Evolutionary conservation across 1,140 invertebrate species (phyloP), one percentile per base, ranked within the genome.

Genomic region (Zaprionus vittiger): DNA sequence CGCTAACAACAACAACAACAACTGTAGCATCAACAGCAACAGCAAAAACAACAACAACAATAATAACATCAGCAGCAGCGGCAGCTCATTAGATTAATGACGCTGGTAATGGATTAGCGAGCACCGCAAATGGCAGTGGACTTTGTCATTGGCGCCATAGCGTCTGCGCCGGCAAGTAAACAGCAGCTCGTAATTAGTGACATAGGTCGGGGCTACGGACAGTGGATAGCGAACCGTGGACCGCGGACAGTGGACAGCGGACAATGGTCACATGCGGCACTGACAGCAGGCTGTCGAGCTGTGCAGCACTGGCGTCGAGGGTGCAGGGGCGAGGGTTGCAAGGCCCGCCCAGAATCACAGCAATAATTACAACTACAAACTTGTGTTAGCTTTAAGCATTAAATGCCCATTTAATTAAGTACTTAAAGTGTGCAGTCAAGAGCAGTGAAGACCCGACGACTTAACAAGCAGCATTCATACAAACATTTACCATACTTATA

Each of bases 11-110:
- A 63, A 12, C 26, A n/a, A 63, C 14, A 61, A 2, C 31, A 52
- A 31, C 28, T 59, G 34, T 70, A 26, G 49, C 17, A 70, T 20
- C 59, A 49, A 31, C 24, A 54, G 9, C 57, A 62, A 17, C 38
- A 60, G 6, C 28, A 31, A 28, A 55, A 76, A 47, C 55, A 56
- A 49, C 63, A 71, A 52, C 38, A 59, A 26, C 49, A 68, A 47
- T 49, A 60, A 34, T 34, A 68, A 20, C 22, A 37, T 4, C 22
- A 37, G 11, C 57, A 68, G 20, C 49, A 75, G 70, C 75, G 78
- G 56, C 81, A 90, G 76, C 85, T 90, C 81, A 90, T 90, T 90
- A 90, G 86, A 90, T 90, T 90, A 90, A 90, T 90, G 83, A 87
- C 83, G 70, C 67, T 87, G 85, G 85, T 90, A 90, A 90, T 90